Percentiles rank a stretch among this genome's conserved stretches.
These are phyloP conservation scores for Harpalus rufipes DNA, from an alignment of 2,888 invertebrate genomes.

Conservation along the genomic window DNA sequence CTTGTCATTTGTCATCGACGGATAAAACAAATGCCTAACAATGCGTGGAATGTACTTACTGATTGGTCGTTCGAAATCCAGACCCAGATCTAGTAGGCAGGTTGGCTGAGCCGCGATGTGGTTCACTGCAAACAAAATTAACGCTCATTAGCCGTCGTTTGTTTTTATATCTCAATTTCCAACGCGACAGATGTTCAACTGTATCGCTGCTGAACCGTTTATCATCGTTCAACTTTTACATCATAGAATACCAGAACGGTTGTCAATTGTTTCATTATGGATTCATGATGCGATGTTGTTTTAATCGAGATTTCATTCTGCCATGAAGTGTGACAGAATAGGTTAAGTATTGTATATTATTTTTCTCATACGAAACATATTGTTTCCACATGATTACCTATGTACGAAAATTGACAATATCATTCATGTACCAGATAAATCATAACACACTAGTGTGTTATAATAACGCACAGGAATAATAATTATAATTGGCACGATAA, in stretches of 20 bases:
- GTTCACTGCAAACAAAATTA: conserved; percentile 62
- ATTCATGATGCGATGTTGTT: conserved; percentile 42
- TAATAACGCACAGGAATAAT: too few relatives aligned
- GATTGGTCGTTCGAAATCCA: conserved; percentile 30
- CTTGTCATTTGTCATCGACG: conserved; percentile 19
- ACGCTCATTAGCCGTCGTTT: conserved; percentile 55
- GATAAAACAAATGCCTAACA: background rate
- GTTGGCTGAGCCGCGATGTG: conserved; percentile 33
- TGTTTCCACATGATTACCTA: too few relatives aligned
- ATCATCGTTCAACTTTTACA: conserved; percentile 39
- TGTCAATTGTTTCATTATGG: conserved; percentile 31
- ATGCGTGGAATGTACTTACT: conserved; percentile 44
- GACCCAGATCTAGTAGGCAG: conserved; percentile 39
- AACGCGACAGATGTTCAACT: conserved; percentile 30
- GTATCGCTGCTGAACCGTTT: conserved; percentile 9
- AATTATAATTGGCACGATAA: too few relatives aligned
- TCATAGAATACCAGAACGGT: background rate
- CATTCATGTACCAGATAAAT: too few relatives aligned
- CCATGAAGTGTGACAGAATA: too few relatives aligned
- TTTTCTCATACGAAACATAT: too few relatives aligned
- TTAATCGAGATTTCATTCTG: conserved; percentile 14
- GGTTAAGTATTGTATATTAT: too few relatives aligned
- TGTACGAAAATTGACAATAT: too few relatives aligned
- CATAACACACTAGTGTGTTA: too few relatives aligned
- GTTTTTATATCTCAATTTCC: conserved; percentile 52